A percentile compares a stretch with the other conserved stretches of the same genome.
phyloP scores from a whole-genome alignment of 2,797 vertebrate species.

The Perodicticus potto region DNA sequence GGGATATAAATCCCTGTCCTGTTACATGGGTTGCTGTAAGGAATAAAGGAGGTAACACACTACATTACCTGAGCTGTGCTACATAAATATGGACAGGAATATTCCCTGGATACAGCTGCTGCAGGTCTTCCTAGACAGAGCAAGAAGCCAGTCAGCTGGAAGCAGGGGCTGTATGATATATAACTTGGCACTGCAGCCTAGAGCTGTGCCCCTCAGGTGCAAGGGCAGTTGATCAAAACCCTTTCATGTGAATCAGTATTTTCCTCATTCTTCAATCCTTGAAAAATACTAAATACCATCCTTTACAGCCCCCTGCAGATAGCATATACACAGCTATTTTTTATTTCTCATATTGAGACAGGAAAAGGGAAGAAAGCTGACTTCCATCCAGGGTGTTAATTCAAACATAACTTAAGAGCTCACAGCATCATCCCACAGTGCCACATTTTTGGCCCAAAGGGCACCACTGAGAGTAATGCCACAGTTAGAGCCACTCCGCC shows the following conservation, averaged over 20 bases:
- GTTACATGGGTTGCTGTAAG: background rate
- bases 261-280: constrained; percentile 88
- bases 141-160: background rate
- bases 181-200: constrained; percentile 87
- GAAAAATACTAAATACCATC: constrained; percentile 78
- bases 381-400: constrained; percentile 3
- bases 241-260: constrained; percentile 89
- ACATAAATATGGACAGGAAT: background rate
- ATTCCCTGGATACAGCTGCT: background rate
- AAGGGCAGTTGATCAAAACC: constrained; percentile 89
- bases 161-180: constrained; percentile 83
- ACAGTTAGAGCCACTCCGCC: background rate
- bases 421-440: background rate
- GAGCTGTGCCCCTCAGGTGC: constrained; percentile 85
- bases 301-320: constrained; percentile 51
- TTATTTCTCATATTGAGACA: constrained; percentile 55
- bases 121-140: constrained; percentile 26
- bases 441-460: background rate
- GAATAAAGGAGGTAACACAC: background rate
- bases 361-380: background rate
- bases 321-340: background rate
- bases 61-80: background rate
- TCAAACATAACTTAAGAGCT: constrained; percentile 38
- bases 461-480: background rate
- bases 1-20: constrained; percentile 23